A percentile compares a stretch with the other conserved stretches of the same genome.
Conservation (phyloP, 2,113 vertebrate genomes). For the Zosterops lateralis region DNA sequence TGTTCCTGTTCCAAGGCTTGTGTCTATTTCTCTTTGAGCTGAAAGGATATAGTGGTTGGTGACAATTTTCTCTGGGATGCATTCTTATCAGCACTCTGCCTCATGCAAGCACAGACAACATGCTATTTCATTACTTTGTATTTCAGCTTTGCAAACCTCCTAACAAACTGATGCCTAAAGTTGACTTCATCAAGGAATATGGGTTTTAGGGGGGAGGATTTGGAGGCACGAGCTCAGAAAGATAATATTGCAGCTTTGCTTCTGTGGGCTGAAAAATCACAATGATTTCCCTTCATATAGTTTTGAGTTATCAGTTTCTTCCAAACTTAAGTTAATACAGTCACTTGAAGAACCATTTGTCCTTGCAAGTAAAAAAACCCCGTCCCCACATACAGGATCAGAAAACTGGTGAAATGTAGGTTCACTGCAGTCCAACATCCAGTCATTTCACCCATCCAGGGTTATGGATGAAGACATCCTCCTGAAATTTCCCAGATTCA, state of each 20-base stretch:
- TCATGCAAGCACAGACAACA: neutral
- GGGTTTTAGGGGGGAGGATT: neutral
- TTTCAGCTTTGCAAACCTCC: neutral
- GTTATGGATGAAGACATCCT: fast-evolving
- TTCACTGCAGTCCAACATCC: neutral
- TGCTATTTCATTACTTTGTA: neutral
- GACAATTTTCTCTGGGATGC: neutral
- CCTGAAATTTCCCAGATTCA: neutral
- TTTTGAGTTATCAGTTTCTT: neutral
- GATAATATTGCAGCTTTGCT: neutral
- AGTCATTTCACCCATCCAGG: neutral
- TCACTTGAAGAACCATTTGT: neutral
- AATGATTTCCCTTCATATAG: neutral
- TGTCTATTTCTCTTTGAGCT: neutral
- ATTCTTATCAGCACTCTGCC: neutral
- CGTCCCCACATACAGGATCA: fast-evolving
- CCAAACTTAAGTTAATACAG: neutral
- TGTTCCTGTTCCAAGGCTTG: neutral
- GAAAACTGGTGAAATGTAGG: neutral
- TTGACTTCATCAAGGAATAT: neutral
- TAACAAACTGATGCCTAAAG: neutral
- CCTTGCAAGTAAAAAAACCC: neutral
- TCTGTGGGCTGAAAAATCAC: neutral
- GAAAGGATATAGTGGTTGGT: neutral
- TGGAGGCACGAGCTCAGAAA: neutral